These are phyloP conservation scores for Stenichneumon culpator DNA, from an alignment of 2,888 invertebrate genomes.

Conservation along the genomic window DNA sequence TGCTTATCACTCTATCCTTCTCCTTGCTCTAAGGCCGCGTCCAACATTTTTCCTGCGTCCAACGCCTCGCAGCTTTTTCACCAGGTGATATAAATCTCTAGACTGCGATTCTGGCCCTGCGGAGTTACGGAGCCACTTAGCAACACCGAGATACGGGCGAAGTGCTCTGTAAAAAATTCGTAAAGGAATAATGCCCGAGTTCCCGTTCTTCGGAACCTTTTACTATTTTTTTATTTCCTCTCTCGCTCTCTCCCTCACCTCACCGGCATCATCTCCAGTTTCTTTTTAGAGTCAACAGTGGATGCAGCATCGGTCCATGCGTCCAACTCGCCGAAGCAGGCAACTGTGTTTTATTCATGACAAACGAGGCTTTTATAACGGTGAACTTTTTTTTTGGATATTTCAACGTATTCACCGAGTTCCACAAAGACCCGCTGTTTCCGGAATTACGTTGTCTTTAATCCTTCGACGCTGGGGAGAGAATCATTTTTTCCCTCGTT, in stretches of 20 bases:
- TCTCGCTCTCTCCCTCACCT: not conserved
- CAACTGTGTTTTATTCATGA: not conserved
- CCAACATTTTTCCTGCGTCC: conserved; percentile 9
- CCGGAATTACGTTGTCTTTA: not conserved
- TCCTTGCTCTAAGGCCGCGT: not conserved
- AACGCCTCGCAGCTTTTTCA: conserved; percentile 32
- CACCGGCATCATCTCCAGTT: not conserved
- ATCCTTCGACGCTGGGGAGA: not conserved
- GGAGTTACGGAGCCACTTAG: conserved; percentile 65
- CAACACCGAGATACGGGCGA: conserved; percentile 42
- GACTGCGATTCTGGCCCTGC: conserved; percentile 58
- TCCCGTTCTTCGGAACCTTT: conserved; percentile 10
- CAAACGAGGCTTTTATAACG: conserved; percentile 1
- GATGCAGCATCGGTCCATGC: not conserved
- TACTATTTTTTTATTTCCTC: not conserved
- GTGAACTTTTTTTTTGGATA: not conserved
- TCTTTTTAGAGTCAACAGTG: not conserved
- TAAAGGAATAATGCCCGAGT: conserved; percentile 50
- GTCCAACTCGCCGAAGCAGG: not conserved
- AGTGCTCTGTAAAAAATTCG: conserved; percentile 61
- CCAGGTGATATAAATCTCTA: conserved; percentile 63
- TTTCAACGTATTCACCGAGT: not conserved
- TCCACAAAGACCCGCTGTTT: not conserved
- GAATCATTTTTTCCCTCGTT: too few relatives aligned
- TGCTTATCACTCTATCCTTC: conserved; percentile 48